These are phyloP conservation scores for Chascanopsetta lugubris DNA, from an alignment of 2,113 vertebrate genomes.

Conservation along the genomic window DNA sequence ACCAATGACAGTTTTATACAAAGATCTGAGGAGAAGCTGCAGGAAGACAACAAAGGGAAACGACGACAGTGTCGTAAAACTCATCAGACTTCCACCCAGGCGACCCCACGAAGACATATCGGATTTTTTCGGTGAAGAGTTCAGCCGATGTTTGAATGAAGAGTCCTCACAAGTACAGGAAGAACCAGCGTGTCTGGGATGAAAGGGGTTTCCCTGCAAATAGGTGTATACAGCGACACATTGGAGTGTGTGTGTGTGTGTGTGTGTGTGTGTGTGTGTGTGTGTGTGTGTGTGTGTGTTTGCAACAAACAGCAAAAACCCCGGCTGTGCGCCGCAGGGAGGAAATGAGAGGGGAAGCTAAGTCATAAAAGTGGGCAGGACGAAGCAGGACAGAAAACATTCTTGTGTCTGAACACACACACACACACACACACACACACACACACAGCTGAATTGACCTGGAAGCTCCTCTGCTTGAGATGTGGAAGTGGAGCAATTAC, in stretches of 20 bases:
- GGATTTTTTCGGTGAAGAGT: too few relatives aligned
- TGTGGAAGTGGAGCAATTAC: constrained; percentile 49
- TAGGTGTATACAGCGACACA: constrained; percentile 51
- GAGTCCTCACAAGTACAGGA: neutral
- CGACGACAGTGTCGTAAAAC: neutral
- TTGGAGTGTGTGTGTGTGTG: constrained; percentile 23
- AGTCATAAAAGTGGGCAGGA: constrained; percentile 70
- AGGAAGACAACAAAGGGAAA: neutral
- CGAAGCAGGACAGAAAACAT: constrained; percentile 49
- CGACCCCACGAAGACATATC: too few relatives aligned
- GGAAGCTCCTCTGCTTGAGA: constrained; percentile 39
- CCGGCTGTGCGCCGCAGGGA: constrained; percentile 49
- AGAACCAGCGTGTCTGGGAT: constrained; percentile 2
- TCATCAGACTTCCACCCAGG: neutral
- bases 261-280: neutral
- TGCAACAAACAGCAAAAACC: neutral
- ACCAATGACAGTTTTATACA: too few relatives aligned
- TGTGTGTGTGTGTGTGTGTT: constrained; percentile 7
- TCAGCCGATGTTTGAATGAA: too few relatives aligned
- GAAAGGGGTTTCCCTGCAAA: constrained; percentile 16
- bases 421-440: constrained; percentile 20
- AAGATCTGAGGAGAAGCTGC: too few relatives aligned
- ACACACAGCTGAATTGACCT: constrained; percentile 43
- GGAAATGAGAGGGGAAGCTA: constrained; percentile 70
- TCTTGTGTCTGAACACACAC: constrained; percentile 47